Base-by-base conservation (phyloP, 2,888 invertebrate genomes). In the Carpatolechia fugitivella region DNA sequence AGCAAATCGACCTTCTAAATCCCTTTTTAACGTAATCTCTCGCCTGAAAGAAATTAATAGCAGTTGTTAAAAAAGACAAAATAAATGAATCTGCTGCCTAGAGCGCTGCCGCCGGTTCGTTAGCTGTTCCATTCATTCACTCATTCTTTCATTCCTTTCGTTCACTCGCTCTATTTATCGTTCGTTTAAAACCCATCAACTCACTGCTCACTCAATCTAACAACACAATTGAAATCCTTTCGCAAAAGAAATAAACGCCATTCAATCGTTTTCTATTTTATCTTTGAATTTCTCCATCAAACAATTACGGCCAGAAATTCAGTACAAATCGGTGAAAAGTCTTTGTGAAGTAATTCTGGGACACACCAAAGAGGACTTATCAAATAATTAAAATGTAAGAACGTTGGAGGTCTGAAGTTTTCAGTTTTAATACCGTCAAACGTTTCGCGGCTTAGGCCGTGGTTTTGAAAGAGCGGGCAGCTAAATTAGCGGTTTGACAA, bases 391-490 rank as follows among this genome's bases (percentile, higher is more conserved):
- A 18, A 41, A 38, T 13, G n/a, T 13, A 24, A 36, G 18, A 41
- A 16, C 18, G 16, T 18, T 16, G 14, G 48, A 11, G 16, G 36
- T 4, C 29, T 13, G 30, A 40, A 20, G 40, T 40, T 38, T 52
- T 60, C 68, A 71, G 62, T 74, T 69, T 63, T 70, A 69, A 74
- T 72, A 61, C 68, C 67, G 65, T 70, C 68, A 70, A 71, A 69
- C 66, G 65, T 62, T 62, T 52, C 49, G 55, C 20, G 55, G 56
- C 29, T 29, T n/a, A 1, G 14, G 20, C 18, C 40, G 13, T 5
- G 29, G 44, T 7, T 29, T 3, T 10, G 44, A 24, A 13, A n/a
- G 10, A 5, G 24, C 24, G 13, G 13, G 0, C 5, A 44, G 2
- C 8, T n/a, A 29, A 13, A 24, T 24, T 24, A 24, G 24, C 24